Percentiles rank a stretch among this genome's conserved stretches.
Conservation (phyloP, 2,113 vertebrate genomes). For the Poeciliopsis prolifica region DNA sequence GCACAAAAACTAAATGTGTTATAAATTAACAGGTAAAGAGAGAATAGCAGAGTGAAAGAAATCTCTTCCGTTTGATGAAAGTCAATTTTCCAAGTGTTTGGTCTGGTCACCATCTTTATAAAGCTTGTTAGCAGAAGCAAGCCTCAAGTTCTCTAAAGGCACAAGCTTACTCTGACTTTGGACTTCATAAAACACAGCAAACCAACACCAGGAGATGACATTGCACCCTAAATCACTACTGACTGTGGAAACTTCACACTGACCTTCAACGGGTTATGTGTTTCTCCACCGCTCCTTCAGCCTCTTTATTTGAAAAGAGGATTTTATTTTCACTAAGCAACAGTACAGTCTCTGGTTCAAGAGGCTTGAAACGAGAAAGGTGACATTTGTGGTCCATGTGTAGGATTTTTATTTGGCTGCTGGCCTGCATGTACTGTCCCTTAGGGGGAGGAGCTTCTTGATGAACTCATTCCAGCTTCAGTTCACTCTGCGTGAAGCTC, state of each 20-base stretch:
- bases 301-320: not conserved
- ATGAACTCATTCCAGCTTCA: too few species aligned
- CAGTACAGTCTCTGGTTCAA: not conserved
- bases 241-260: not conserved
- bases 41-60: not conserved
- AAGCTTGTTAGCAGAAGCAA: not conserved
- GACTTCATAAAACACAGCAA: not conserved
- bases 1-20: not conserved
- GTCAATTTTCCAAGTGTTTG: constrained; percentile 2
- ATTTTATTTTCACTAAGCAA: not conserved
- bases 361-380: too few species aligned
- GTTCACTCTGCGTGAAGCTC: too few species aligned
- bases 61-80: not conserved
- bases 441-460: too few species aligned
- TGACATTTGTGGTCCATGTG: too few species aligned
- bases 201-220: not conserved
- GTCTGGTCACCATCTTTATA: not conserved
- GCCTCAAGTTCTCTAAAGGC: not conserved
- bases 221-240: not conserved
- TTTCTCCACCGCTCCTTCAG: not conserved
- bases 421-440: too few species aligned
- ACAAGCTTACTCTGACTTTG: not conserved
- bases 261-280: not conserved
- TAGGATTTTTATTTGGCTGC: too few species aligned
- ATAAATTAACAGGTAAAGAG: not conserved